Evolutionary conservation across 2,888 invertebrate species (phyloP).

Genomic region (Oxystoma pomonae): DNA sequence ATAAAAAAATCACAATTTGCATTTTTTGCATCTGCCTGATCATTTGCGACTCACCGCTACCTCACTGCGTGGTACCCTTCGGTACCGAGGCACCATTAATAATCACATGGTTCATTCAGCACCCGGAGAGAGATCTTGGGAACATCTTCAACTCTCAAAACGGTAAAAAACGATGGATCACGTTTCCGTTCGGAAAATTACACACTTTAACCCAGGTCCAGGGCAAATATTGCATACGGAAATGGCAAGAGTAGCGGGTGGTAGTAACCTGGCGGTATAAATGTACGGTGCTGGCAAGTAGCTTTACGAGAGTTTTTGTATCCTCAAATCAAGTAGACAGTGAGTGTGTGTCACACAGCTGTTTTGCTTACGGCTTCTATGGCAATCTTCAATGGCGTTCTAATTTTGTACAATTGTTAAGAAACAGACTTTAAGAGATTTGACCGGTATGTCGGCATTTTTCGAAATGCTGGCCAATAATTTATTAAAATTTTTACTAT

Average conservation of each 20-base stretch:
- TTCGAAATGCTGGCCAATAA: no score
- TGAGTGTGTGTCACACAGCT: no score
- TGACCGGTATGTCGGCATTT: no score
- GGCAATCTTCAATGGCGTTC: no score
- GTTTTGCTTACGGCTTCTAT: no score
- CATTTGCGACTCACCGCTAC: neutral
- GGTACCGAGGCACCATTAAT: neutral
- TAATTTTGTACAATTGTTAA: no score
- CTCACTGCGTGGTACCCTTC: neutral
- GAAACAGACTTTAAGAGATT: no score
- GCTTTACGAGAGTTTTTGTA: no score
- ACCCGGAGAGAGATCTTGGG: neutral
- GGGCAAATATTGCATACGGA: slow-evolving; percentile 19
- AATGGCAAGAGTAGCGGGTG: slow-evolving; percentile 10
- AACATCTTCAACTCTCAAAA: neutral
- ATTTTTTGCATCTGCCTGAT: neutral
- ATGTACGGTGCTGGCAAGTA: neutral
- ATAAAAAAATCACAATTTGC: neutral
- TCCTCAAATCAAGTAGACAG: no score
- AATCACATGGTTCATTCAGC: neutral
- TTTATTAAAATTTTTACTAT: no score
- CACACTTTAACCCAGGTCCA: slow-evolving; percentile 20
- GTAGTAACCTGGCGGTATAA: neutral
- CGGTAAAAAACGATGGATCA: neutral
- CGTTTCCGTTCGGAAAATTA: slow-evolving; percentile 11